Base-by-base conservation (phyloP, 2,113 vertebrate species). In the Puma concolor region DNA sequence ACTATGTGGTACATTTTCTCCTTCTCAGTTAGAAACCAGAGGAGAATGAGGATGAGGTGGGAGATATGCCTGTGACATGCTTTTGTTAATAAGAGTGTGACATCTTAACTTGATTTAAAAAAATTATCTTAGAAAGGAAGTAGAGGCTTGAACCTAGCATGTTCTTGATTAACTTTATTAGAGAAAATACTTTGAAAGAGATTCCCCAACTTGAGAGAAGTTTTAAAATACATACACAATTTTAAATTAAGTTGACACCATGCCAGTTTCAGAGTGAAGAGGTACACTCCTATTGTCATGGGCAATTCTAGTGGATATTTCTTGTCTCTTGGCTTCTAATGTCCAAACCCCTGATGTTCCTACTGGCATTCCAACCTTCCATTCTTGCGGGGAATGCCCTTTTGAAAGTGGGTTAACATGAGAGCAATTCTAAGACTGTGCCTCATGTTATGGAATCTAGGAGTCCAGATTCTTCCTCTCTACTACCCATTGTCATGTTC, bases 41-140 rank as follows among this genome's bases (percentile, higher is more conserved):
- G 25, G 25, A 29, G n/a, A 48, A 60, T 21, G 15, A 79, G 23
- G 14, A 79, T n/a, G 2, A 29, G 5, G 11, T 11, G 48, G 82
- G 64, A 8, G 0, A 27, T 71, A 38, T 12, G 2, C 33, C 60
- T 94, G 31, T 89, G 80, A 60, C 11, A 14, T 27, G 54, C 13
- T 96, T 81, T 95, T 94, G 52, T 79, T 94, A 69, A 54, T 89
- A 91, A 64, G n/a, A 95, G 77, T 81, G 36, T 71, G 69, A 72
- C 67, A 86, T 33, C 12, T 84, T 38, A 80, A 54, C 44, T 93
- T 88, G 25, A 60, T 38, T 97, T 71, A n/a, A 14, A 21, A 71
- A 81, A 33, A n/a, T 41, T 25, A 31, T 29, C 23, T 96, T 93
- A 29, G 41, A 67, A 72, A 95, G 48, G n/a, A 80, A 74, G 13